These are phyloP conservation scores for Drosophila lutescens DNA, from an alignment of 2,888 invertebrate species.

Conservation along the genomic window DNA sequence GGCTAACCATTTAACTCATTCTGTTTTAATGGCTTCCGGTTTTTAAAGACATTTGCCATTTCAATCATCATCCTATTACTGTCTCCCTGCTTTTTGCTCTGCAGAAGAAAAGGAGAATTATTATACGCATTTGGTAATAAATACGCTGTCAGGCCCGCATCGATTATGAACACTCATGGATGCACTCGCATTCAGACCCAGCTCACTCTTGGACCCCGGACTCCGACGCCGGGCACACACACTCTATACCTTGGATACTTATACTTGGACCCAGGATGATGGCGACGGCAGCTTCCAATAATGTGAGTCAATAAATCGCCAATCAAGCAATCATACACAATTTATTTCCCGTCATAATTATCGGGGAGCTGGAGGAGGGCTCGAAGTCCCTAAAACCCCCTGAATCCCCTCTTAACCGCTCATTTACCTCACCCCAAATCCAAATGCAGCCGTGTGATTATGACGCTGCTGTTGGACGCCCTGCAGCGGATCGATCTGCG, in stretches of 20 bases:
- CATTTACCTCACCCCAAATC: slow-evolving; percentile 19
- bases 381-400: slow-evolving; percentile 1
- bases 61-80: slow-evolving; percentile 68
- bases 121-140: slow-evolving; percentile 77
- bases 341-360: slow-evolving; percentile 84
- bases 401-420: slow-evolving; percentile 12
- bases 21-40: slow-evolving; percentile 69
- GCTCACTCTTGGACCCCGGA: slow-evolving; percentile 22
- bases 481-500: slow-evolving; percentile 68
- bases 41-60: slow-evolving; percentile 58
- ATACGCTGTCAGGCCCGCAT: slow-evolving; percentile 79
- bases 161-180: slow-evolving; percentile 81
- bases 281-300: slow-evolving; percentile 69
- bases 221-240: not conserved
- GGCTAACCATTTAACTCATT: not conserved
- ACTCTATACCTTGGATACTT: slow-evolving; percentile 14
- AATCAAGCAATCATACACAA: slow-evolving; percentile 83
- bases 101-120: slow-evolving; percentile 51
- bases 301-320: slow-evolving; percentile 83
- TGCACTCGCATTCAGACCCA: slow-evolving; percentile 49
- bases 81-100: slow-evolving; percentile 29
- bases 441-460: slow-evolving; percentile 71
- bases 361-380: slow-evolving; percentile 54
- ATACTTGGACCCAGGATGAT: slow-evolving; percentile 48
- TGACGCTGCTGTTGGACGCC: slow-evolving; percentile 78